These are phyloP conservation scores for Hafferia zeledoni DNA, from an alignment of 2,797 vertebrate genomes.

Conservation along the genomic window DNA sequence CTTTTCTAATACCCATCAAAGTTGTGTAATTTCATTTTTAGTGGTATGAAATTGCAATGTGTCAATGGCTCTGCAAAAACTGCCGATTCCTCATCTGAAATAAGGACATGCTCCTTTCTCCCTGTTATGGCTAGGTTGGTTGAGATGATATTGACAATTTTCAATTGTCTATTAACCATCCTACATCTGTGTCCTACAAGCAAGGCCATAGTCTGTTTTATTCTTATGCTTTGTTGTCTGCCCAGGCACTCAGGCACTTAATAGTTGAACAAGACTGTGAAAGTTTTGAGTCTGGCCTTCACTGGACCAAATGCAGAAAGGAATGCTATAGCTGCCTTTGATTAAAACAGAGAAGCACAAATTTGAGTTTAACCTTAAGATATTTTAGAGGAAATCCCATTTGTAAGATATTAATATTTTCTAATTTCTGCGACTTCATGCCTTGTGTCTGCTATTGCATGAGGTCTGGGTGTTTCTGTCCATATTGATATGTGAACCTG, in stretches of 20 bases:
- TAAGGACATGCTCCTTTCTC: neutral
- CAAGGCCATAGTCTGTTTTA: neutral
- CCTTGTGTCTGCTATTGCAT: too few species aligned
- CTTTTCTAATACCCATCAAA: neutral
- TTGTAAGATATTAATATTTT: neutral
- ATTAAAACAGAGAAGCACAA: neutral
- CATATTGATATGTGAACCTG: too few species aligned
- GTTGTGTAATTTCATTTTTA: neutral
- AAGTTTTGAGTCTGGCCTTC: neutral
- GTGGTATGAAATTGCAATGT: neutral
- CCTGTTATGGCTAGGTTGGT: neutral
- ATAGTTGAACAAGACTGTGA: neutral
- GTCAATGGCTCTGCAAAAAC: neutral
- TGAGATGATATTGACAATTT: neutral
- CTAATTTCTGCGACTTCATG: neutral
- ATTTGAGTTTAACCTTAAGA: neutral
- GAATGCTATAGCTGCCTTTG: neutral
- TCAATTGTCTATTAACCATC: neutral
- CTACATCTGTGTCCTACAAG: neutral
- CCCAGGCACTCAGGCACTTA: neutral
- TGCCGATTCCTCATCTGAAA: neutral
- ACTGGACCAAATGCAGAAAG: neutral
- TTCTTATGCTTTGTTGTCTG: neutral
- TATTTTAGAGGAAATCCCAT: neutral
- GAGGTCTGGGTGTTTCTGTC: too few species aligned